Evolutionary conservation across 2,797 vertebrate species (phyloP).

Genomic region (Odontamblyopus rebecca): DNA sequence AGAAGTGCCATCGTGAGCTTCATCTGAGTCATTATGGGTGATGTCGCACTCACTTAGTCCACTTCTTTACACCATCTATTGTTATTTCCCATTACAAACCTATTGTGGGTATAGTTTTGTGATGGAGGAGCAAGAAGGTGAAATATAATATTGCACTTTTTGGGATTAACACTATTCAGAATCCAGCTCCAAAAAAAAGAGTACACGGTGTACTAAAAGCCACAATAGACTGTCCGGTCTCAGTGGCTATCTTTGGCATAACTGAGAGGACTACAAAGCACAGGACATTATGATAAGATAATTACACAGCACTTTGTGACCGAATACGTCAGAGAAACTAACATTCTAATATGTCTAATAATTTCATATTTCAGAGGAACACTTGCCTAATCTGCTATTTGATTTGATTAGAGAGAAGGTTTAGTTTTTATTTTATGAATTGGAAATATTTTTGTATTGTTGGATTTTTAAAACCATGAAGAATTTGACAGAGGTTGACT

Average conservation of each 20-base stretch:
- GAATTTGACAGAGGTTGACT: background rate
- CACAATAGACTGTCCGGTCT: background rate
- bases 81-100: constrained; percentile 61
- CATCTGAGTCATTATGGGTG: too few relatives aligned
- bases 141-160: background rate
- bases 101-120: constrained; percentile 35
- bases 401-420: background rate
- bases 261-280: background rate
- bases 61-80: too few relatives aligned
- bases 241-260: too few relatives aligned
- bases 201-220: background rate
- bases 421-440: constrained; percentile 35
- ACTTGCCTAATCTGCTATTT: background rate
- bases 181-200: background rate
- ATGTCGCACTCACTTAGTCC: too few relatives aligned
- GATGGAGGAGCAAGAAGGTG: constrained; percentile 46
- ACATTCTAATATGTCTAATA: background rate
- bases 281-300: background rate
- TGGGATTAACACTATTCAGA: background rate
- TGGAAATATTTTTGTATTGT: background rate
- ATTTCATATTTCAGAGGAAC: background rate
- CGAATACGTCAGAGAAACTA: background rate
- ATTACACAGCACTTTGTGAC: constrained; percentile 2
- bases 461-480: background rate
- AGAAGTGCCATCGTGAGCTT: too few relatives aligned